Evolutionary conservation across 2,888 invertebrate genomes (phyloP).

Genomic region (Oscheius sp.): DNA sequence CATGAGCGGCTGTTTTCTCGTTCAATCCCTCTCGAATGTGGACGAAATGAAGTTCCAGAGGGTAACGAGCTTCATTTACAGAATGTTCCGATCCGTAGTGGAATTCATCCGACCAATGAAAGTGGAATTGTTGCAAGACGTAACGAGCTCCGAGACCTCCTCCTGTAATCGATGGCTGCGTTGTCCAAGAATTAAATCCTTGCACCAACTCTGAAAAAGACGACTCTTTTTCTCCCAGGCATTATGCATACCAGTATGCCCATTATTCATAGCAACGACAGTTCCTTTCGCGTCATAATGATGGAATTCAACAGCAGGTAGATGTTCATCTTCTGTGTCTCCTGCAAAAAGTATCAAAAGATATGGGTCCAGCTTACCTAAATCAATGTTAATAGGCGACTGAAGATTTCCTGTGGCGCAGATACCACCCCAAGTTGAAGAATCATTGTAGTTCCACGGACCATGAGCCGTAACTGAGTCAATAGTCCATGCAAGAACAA

Average conservation of each 20-base stretch:
- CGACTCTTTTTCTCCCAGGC: no score
- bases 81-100: constrained; percentile 25
- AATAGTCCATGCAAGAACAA: no score
- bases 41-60: constrained; percentile 32
- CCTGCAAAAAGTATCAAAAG: neutral
- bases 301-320: constrained; percentile 15
- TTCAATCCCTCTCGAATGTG: constrained; percentile 24
- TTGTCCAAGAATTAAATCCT: constrained; percentile 30
- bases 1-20: constrained; percentile 1
- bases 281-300: constrained; percentile 19
- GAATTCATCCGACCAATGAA: constrained; percentile 24
- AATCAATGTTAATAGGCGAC: constrained; percentile 29
- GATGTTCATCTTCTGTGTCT: neutral
- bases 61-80: constrained; percentile 16
- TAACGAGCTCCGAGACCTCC: constrained; percentile 27
- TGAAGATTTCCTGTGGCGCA: constrained; percentile 10
- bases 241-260: constrained; percentile 39
- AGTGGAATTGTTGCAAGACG: constrained; percentile 27
- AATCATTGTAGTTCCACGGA: constrained; percentile 8
- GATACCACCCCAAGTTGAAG: neutral
- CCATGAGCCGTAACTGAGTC: no score
- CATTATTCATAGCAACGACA: constrained; percentile 29
- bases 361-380: neutral
- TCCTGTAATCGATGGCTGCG: constrained; percentile 31
- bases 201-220: constrained; percentile 21